Evolutionary conservation across 1,140 invertebrate genomes (phyloP).

Genomic region (Lucilia sericata): DNA sequence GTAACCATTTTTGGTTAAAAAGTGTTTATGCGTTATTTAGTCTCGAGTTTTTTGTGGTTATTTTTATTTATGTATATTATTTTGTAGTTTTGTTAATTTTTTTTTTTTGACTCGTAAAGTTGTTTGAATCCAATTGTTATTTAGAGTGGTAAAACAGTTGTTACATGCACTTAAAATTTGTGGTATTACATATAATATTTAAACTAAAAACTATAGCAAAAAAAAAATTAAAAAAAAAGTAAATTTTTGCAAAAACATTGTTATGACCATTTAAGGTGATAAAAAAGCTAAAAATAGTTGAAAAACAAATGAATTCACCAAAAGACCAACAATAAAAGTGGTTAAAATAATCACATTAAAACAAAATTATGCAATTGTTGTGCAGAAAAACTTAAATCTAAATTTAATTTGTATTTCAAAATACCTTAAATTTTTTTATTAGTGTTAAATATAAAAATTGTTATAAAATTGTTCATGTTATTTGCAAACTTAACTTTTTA

Average conservation of each 20-base stretch:
- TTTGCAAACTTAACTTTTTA: too few species aligned
- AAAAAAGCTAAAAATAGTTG: neutral
- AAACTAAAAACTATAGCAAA: too few species aligned
- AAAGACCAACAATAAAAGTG: neutral
- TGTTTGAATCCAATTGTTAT: slow-evolving; percentile 24
- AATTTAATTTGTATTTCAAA: neutral
- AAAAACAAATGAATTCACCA: neutral
- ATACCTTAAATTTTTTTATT: neutral
- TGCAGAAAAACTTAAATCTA: neutral
- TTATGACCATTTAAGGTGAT: slow-evolving; percentile 6
- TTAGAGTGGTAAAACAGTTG: slow-evolving; percentile 41
- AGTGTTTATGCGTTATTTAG: slow-evolving; percentile 33
- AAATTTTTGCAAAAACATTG: slow-evolving; percentile 11
- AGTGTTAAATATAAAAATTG: too few species aligned
- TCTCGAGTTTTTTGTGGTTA: too few species aligned
- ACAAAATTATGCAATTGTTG: neutral
- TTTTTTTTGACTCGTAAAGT: too few species aligned
- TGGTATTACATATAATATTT: neutral
- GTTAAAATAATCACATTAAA: neutral
- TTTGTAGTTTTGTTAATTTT: too few species aligned
- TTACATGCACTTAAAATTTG: slow-evolving; percentile 37
- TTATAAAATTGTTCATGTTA: too few species aligned
- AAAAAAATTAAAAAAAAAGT: neutral
- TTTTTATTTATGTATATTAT: too few species aligned
- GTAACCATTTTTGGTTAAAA: too few species aligned